Evolutionary conservation across 2,113 vertebrate species (phyloP).

Genomic region (Hippocampus comes): DNA sequence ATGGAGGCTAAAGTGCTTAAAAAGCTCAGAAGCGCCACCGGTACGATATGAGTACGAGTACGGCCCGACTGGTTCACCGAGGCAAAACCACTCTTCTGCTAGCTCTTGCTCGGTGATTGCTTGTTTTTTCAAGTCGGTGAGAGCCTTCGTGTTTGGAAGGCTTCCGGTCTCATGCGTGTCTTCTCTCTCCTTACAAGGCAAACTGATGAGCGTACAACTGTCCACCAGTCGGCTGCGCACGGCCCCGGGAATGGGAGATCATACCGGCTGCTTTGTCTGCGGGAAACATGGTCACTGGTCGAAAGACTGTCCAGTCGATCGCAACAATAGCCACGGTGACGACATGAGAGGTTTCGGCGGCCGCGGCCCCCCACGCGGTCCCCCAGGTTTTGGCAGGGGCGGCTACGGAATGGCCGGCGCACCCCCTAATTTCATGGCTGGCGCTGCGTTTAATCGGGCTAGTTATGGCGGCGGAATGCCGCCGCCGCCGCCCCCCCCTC

Average conservation of each 20-base stretch:
- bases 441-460: conserved; percentile 49
- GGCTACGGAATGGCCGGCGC: conserved; percentile 50
- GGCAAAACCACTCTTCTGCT: not conserved
- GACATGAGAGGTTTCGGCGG: conserved; percentile 46
- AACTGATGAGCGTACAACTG: conserved; percentile 94
- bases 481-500: conserved; percentile 52
- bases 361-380: conserved; percentile 44
- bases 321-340: conserved; percentile 66
- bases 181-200: conserved; percentile 86
- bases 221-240: conserved; percentile 94
- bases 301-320: conserved; percentile 87
- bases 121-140: conserved; percentile 30
- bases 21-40: not conserved
- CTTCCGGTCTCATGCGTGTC: conserved; percentile 74
- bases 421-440: conserved; percentile 51
- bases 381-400: conserved; percentile 58
- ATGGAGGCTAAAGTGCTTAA: no score
- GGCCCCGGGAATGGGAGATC: conserved; percentile 93
- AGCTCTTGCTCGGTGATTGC: not conserved
- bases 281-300: conserved; percentile 97
- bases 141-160: conserved; percentile 41
- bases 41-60: not conserved
- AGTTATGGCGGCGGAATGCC: conserved; percentile 53
- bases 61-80: not conserved
- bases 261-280: conserved; percentile 93